Base-by-base conservation (phyloP, 2,888 invertebrate species). In the Acholoe squamosa region DNA sequence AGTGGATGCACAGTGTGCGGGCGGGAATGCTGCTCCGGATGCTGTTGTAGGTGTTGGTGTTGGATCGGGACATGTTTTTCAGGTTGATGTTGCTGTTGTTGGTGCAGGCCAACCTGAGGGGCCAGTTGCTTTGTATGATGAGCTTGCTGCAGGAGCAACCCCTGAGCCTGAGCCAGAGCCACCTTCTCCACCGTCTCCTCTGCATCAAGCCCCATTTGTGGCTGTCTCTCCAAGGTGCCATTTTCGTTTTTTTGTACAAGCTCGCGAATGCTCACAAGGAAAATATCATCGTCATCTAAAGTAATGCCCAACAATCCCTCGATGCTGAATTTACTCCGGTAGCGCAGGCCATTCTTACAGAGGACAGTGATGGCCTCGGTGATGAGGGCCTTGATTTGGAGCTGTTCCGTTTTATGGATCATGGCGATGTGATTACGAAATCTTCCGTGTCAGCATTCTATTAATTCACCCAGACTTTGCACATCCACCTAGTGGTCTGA, bases 291-390 rank as follows among this genome's bases (percentile, higher is more conserved):
- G n/a, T 92, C 91, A 89, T 92, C 92, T 28, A 92, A 71, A 7
- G 92, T 92, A 28, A 92, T 91, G 16, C 92, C 92, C n/a, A 92
- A 89, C 1, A 92, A 91, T 19, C 92, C 92, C 88, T 92, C 92
- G 10, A 92, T 80, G 19, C 80, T 67, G 89, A 92, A 92, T 91
- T 92, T 91, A 12, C 33, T 80, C 33, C 90, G 71, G 51, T 71
- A 92, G 19, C 56, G 28, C 7, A 92, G 91, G 25, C 90, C 89
- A n/a, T 76, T 88, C 61, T 89, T 90, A 67, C 92, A 92, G 25
- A 92, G 89, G 33, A 90, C 71, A 22, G 90, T 88, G 54, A 92
- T 86, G 52, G 92, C 91, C 61, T 92, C 92, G 16, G 89, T 90
- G 34, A 92, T 51, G 31, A 92, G 77, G 51, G 89, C 89, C 88